These are phyloP conservation scores for Acanthopagrus latus DNA, from an alignment of 2,797 vertebrate genomes.

Conservation along the genomic window DNA sequence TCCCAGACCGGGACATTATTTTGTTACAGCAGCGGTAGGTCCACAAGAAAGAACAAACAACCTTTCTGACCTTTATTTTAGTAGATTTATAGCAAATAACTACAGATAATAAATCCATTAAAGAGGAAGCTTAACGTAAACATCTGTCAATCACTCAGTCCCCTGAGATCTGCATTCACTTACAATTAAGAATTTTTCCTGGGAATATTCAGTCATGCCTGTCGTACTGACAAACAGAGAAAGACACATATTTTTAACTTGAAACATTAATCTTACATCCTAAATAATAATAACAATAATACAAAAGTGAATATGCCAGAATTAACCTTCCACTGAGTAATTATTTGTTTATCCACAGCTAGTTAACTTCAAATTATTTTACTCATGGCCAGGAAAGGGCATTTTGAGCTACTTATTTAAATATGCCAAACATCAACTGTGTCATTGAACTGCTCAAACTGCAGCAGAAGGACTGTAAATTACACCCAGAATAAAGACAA, in stretches of 20 bases:
- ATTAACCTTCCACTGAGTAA: slow-evolving; percentile 11
- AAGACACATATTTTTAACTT: neutral
- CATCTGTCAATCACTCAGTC: neutral
- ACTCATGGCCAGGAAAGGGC: slow-evolving; percentile 26
- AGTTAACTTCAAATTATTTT: slow-evolving; percentile 6
- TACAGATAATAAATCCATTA: neutral
- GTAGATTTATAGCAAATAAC: neutral
- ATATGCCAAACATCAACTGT: slow-evolving; percentile 32
- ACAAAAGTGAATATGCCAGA: neutral
- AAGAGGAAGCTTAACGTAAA: neutral
- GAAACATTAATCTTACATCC: neutral
- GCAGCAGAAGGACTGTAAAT: slow-evolving; percentile 34
- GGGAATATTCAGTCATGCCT: neutral
- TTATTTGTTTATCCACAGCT: slow-evolving; percentile 3
- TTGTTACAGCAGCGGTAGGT: too few relatives aligned
- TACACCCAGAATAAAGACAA: slow-evolving; percentile 23
- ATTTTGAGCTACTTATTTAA: slow-evolving; percentile 43
- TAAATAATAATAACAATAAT: neutral
- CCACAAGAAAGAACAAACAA: too few relatives aligned
- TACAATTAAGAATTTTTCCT: neutral
- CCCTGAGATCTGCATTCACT: neutral
- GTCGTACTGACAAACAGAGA: neutral
- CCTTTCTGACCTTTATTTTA: neutral
- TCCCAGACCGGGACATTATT: too few relatives aligned
- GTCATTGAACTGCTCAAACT: slow-evolving; percentile 27